phyloP scores from a whole-genome alignment of 2,888 invertebrate species.

The Cybosia mesomella region DNA sequence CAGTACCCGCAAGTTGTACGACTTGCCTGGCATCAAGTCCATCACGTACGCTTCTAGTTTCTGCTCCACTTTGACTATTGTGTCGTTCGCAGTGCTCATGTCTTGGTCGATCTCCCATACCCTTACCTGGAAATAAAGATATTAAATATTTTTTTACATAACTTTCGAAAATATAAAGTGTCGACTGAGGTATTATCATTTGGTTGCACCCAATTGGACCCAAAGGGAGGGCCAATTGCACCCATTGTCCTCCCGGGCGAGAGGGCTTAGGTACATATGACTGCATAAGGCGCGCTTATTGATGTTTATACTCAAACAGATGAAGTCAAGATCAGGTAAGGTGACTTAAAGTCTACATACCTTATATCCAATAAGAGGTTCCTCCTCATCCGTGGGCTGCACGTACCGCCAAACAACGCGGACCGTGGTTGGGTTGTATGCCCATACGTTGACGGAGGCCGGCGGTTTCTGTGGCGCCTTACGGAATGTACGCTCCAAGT shows the following conservation, averaged over 20 bases:
- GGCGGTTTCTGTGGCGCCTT: conserved; percentile 98
- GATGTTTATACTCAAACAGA: too few species aligned
- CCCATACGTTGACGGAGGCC: conserved; percentile 94
- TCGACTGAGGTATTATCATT: too few species aligned
- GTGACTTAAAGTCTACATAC: conserved; percentile 78
- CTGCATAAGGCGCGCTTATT: too few species aligned
- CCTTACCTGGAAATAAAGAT: conserved; percentile 88
- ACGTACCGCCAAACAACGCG: conserved; percentile 97
- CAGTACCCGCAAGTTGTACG: conserved; percentile 95
- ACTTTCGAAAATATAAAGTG: too few species aligned
- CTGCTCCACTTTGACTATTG: conserved; percentile 91
- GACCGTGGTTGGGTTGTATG: conserved; percentile 94
- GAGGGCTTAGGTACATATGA: too few species aligned
- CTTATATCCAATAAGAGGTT: conserved; percentile 97
- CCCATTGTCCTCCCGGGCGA: too few species aligned
- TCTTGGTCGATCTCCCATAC: conserved; percentile 98
- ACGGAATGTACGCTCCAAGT: conserved; percentile 94
- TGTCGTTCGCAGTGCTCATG: conserved; percentile 96
- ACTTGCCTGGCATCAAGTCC: conserved; percentile 92
- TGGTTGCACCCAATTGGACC: too few species aligned
- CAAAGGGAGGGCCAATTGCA: too few species aligned
- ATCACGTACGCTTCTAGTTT: conserved; percentile 93
- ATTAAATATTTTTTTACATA: conserved; percentile 4
- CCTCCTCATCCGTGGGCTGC: conserved; percentile 95
- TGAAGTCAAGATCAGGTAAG: too few species aligned